Conservation (phyloP, 2,888 invertebrate species). For the Sipha maydis region DNA sequence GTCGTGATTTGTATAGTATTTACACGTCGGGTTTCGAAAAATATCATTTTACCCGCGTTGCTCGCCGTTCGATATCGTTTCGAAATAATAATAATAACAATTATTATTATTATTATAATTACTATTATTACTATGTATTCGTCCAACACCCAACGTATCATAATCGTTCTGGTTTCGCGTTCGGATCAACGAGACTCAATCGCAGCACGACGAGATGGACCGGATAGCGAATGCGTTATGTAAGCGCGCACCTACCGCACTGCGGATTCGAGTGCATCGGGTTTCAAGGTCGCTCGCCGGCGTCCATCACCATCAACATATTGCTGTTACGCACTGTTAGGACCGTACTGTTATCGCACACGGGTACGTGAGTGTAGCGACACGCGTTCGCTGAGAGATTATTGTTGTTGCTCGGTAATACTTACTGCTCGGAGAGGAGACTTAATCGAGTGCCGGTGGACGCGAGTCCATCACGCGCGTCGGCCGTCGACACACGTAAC, state of each 20-base stretch:
- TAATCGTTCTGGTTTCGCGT: neutral
- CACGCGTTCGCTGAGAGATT: neutral
- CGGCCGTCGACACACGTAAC: neutral
- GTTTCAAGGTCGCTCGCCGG: constrained; percentile 37
- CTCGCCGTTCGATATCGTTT: constrained; percentile 5
- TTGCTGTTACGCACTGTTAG: neutral
- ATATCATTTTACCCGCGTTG: neutral
- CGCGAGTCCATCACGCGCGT: constrained; percentile 9
- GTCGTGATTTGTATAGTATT: constrained; percentile 32
- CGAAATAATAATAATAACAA: neutral
- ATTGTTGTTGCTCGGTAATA: constrained; percentile 17
- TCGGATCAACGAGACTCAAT: constrained; percentile 7
- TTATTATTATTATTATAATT: neutral
- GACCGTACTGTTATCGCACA: neutral
- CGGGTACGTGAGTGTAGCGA: too few species aligned
- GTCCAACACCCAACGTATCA: too few species aligned
- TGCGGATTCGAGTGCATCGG: constrained; percentile 34
- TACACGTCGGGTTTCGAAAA: neutral
- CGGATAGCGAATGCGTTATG: neutral
- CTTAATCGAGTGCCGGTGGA: neutral
- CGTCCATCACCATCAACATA: constrained; percentile 11
- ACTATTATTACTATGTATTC: neutral
- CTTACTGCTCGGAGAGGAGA: neutral
- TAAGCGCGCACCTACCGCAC: neutral
- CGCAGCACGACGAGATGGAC: neutral